Percentiles rank a stretch among this genome's conserved stretches.
These are phyloP conservation scores for Microctonus hyperodae DNA, from an alignment of 2,888 invertebrate genomes.

Conservation along the genomic window DNA sequence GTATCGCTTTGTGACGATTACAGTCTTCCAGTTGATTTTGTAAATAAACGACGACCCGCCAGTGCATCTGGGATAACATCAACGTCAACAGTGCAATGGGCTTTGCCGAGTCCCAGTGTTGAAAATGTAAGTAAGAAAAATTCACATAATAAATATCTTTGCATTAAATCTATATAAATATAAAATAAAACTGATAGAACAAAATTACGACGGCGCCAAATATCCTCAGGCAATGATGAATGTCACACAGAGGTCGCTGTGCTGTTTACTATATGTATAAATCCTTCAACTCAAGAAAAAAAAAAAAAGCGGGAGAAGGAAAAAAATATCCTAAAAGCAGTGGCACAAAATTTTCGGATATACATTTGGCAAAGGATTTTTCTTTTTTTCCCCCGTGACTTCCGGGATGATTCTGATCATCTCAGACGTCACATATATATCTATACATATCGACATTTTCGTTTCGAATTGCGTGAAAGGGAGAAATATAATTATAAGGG, in stretches of 20 bases:
- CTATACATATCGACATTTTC: slow-evolving; percentile 44
- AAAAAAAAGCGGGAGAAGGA: neutral
- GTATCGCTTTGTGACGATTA: slow-evolving; percentile 87
- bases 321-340: slow-evolving; percentile 2
- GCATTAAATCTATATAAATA: neutral
- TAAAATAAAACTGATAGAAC: neutral
- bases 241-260: neutral
- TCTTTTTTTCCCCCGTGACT: slow-evolving; percentile 21
- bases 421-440: slow-evolving; percentile 17
- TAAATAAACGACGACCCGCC: slow-evolving; percentile 74
- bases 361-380: neutral
- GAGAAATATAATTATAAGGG: slow-evolving; percentile 58
- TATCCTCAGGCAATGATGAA: slow-evolving; percentile 7
- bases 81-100: slow-evolving; percentile 69
- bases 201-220: slow-evolving; percentile 6
- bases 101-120: slow-evolving; percentile 65
- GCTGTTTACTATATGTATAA: neutral
- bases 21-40: slow-evolving; percentile 85
- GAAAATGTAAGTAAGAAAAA: slow-evolving; percentile 63
- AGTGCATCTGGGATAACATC: slow-evolving; percentile 65
- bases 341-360: slow-evolving; percentile 14
- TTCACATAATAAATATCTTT: neutral
- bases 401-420: slow-evolving; percentile 25
- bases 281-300: neutral
- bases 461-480: slow-evolving; percentile 39